Evolutionary conservation across 1,140 invertebrate species (phyloP).

Genomic region (Chrysopa pallens): DNA sequence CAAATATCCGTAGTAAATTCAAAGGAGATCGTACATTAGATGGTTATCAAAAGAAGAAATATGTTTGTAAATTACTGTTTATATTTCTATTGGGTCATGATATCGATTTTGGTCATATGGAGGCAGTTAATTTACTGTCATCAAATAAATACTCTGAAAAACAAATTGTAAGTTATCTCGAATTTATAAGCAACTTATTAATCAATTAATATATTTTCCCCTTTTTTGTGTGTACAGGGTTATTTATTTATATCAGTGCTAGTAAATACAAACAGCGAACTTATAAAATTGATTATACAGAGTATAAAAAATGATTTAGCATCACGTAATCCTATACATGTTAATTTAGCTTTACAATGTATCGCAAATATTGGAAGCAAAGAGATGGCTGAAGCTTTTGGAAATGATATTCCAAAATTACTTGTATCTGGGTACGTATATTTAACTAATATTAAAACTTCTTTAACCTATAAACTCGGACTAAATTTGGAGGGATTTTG

Average conservation of each 20-base stretch:
- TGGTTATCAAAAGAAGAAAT: slow-evolving; percentile 99
- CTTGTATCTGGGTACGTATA: slow-evolving; percentile 78
- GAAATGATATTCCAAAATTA: slow-evolving; percentile 93
- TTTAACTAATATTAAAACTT: neutral
- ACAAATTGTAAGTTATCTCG: slow-evolving; percentile 98
- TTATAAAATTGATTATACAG: slow-evolving; percentile 98
- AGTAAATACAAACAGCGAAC: slow-evolving; percentile 96
- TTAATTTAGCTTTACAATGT: slow-evolving; percentile 98
- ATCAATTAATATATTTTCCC: slow-evolving; percentile 6
- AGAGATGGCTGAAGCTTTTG: slow-evolving; percentile 99
- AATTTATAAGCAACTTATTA: slow-evolving; percentile 1
- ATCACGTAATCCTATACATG: slow-evolving; percentile 94
- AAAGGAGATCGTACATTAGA: slow-evolving; percentile 99
- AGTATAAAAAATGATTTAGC: slow-evolving; percentile 98
- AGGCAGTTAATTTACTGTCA: slow-evolving; percentile 98
- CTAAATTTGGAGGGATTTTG: no score
- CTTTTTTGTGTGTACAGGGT: slow-evolving; percentile 45
- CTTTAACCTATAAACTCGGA: no score
- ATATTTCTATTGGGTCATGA: slow-evolving; percentile 98
- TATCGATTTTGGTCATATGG: slow-evolving; percentile 99
- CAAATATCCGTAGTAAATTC: slow-evolving; percentile 99
- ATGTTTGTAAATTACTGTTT: slow-evolving; percentile 98
- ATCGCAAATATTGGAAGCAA: slow-evolving; percentile 99
- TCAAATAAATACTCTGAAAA: slow-evolving; percentile 99
- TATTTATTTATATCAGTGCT: slow-evolving; percentile 99